Evolutionary conservation across 2,113 vertebrate species (phyloP), one percentile per base, ranked within the genome.

Genomic region (Pituophis catenifer): DNA sequence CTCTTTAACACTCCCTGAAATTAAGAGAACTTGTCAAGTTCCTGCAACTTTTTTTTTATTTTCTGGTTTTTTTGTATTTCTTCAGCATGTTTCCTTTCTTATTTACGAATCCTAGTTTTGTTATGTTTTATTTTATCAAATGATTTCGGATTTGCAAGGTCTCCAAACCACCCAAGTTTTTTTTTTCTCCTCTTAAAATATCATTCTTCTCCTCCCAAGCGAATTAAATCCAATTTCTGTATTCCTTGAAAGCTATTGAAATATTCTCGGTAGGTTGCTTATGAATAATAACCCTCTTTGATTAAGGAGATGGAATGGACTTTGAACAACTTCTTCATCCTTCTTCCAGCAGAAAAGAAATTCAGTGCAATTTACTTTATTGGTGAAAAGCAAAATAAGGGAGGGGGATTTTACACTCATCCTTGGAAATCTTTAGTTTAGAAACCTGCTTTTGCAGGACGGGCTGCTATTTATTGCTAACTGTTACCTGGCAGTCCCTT

Each of bases 1-100:
- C 81, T 17, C 0, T 4, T 0, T n/a, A 23, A 15, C 5, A 0
- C 1, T 75, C 33, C 9, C 26, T 50, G 59, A 0, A 24, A n/a
- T 58, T 23, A 7, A 1, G 15, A 38, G n/a, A 10, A 70, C 70
- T 86, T 81, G 50, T 54, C 48, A 2, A 11, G 15, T 4, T 92
- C 52, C 57, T 88, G 24, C 23, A 19, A 1, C 54, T 70, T 10
- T 70, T 70, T 33, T 70, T 70, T 86, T 70, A 1, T 24, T 86
- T 62, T 8, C 33, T 3, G 44, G 54, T 23, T 91, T 62, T 92
- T 1, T 13, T 17, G 0, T 50, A 21, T 53, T 87, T 62, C 21
- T 26, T 44, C 7, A 53, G 0, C 58, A 59, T 0, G 13, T 8
- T 58, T 33, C 26, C 7, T 0, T n/a, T 10, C 1, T 26, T 15